Conservation (phyloP, 2,797 vertebrate genomes). For the Zonotrichia albicollis region DNA sequence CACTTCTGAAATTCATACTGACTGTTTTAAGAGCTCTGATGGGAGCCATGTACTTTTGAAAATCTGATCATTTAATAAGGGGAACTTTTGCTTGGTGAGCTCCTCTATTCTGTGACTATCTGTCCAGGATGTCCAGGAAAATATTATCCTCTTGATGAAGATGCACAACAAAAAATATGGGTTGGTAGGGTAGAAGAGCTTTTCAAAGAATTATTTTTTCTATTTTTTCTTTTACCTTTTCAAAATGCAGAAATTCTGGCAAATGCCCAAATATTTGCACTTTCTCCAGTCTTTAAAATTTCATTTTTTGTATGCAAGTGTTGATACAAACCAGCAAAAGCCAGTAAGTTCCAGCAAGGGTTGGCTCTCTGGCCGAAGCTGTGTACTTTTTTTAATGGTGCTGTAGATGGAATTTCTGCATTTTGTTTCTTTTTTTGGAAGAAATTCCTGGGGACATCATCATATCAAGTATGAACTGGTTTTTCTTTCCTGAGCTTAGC, state of each 20-base stretch:
- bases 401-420: not conserved
- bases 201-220: not conserved
- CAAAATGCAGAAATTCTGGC: not conserved
- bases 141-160: not conserved
- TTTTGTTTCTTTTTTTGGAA: not conserved
- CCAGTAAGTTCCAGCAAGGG: not conserved
- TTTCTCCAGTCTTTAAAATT: not conserved
- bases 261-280: not conserved
- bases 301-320: not conserved
- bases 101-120: not conserved
- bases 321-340: slow-evolving; percentile 7
- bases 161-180: not conserved
- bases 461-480: not conserved
- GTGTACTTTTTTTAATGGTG: not conserved
- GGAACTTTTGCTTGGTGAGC: not conserved
- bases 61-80: not conserved
- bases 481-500: not conserved
- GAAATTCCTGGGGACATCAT: not conserved
- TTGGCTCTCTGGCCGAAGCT: not conserved
- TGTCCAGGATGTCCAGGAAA: not conserved
- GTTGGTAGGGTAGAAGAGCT: not conserved
- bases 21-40: slow-evolving; percentile 18
- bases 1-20: slow-evolving; percentile 14
- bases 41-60: slow-evolving; percentile 2
- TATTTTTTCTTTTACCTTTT: not conserved